Conservation (phyloP, 2,797 vertebrate genomes). For the Lates japonicus region DNA sequence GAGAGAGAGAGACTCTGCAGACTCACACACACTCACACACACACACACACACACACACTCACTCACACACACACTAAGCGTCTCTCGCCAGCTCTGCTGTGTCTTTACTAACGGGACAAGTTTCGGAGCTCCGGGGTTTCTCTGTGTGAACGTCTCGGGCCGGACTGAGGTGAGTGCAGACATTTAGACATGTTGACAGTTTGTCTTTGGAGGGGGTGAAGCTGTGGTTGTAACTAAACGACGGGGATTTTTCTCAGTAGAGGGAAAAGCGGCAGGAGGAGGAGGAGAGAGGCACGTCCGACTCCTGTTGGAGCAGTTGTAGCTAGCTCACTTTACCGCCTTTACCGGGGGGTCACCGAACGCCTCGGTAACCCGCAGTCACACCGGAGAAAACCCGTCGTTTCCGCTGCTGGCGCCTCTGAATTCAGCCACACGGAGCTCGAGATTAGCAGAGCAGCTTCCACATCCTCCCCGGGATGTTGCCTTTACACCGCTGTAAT, state of each 20-base stretch:
- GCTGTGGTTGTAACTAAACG: conserved; percentile 55
- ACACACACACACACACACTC: not conserved
- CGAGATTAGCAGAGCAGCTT: conserved; percentile 57
- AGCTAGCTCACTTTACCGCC: conserved; percentile 57
- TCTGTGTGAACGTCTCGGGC: conserved; percentile 61
- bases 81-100: conserved; percentile 45
- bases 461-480: conserved; percentile 69
- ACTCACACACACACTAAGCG: conserved; percentile 33
- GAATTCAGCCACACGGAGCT: not conserved
- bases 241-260: conserved; percentile 30
- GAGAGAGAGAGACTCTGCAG: conserved; percentile 65
- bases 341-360: conserved; percentile 17
- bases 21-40: conserved; percentile 47
- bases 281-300: conserved; percentile 58
- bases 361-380: conserved; percentile 1
- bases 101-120: conserved; percentile 76
- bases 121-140: conserved; percentile 45
- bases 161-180: conserved; percentile 73
- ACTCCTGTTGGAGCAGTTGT: conserved; percentile 60
- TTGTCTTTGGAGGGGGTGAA: conserved; percentile 14
- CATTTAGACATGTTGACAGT: conserved; percentile 40
- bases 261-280: conserved; percentile 51
- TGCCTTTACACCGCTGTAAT: conserved; percentile 32
- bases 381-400: conserved; percentile 29
- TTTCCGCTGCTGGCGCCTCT: conserved; percentile 60